Evolutionary conservation across 2,797 vertebrate species (phyloP), one percentile per base, ranked within the genome.

Genomic region (Alouatta caraya): DNA sequence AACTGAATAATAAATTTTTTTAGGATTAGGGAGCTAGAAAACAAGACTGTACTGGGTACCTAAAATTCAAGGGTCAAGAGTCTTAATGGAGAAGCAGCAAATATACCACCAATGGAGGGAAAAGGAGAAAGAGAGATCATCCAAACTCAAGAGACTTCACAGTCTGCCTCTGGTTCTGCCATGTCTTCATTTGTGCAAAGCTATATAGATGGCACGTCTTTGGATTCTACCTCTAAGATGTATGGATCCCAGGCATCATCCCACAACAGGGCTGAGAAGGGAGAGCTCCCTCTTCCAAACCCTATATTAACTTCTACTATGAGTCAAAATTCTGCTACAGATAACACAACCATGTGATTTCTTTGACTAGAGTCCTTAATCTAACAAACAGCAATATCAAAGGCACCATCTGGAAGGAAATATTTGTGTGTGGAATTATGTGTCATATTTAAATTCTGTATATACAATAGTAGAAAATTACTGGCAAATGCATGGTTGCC

Each of bases 381-480:
- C 22, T 88, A 86, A 52, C 55, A 81, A 90, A 50, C 33, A 37
- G 4, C 5, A 30, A 39, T 85, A 87, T 76, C 86, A 88, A 76
- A 96, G 5, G 1, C 26, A 64, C 39, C 78, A 87, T 96, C 97
- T 98, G 82, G 76, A 79, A 95, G 84, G 79, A 92, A 93, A 39
- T n/a, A 46, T 70, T 76, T 93, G 24, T 84, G 21, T 85, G 26
- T 70, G 46, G 33, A 78, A 97, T 96, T 73, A 81, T 26, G 42
- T 61, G 46, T 73, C 22, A 39, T 83, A 59, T 94, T 97, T 96
- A 94, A 96, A 97, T 93, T 91, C 81, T 89, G 15, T 46, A n/a
- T 86, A 39, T 78, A 93, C 84, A 88, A 44, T 93, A 57, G 76
- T 78, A 44, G 84, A 97, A 97, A 96, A 96, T 92, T 73, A 93